Evolutionary conservation across 2,113 vertebrate species (phyloP).

Genomic region (Cyanoderma ruficeps): DNA sequence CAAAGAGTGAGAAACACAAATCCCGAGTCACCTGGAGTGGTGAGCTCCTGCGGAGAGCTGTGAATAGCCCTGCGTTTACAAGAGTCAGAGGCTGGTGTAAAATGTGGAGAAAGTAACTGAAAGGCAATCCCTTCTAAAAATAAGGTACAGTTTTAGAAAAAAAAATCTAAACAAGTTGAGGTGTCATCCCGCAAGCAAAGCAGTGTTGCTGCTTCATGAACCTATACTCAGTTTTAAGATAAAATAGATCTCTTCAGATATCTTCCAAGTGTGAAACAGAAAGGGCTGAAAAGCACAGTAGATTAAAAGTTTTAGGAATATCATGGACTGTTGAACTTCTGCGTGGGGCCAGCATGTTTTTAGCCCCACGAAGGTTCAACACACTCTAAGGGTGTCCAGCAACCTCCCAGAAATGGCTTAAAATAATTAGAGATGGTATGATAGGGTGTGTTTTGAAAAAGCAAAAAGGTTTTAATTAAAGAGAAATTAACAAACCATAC

Average conservation of each 20-base stretch:
- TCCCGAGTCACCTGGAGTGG: accelerated
- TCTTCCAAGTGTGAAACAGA: background rate
- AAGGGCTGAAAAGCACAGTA: background rate
- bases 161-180: background rate
- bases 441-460: too few relatives aligned
- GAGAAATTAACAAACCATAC: too few relatives aligned
- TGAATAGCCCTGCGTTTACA: background rate
- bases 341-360: too few relatives aligned
- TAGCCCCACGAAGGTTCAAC: too few relatives aligned
- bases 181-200: background rate
- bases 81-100: background rate
- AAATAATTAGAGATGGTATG: too few relatives aligned
- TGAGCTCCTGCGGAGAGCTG: background rate
- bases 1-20: background rate
- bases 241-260: background rate
- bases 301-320: background rate
- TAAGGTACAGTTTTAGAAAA: background rate
- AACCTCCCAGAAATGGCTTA: too few relatives aligned
- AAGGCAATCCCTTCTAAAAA: background rate
- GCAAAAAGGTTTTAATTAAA: too few relatives aligned
- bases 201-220: background rate
- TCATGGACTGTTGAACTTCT: too few relatives aligned
- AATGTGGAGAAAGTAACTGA: background rate
- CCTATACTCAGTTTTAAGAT: background rate
- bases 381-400: too few relatives aligned